Conservation (phyloP, 2,888 invertebrate species). For the Campoplex capitator region DNA sequence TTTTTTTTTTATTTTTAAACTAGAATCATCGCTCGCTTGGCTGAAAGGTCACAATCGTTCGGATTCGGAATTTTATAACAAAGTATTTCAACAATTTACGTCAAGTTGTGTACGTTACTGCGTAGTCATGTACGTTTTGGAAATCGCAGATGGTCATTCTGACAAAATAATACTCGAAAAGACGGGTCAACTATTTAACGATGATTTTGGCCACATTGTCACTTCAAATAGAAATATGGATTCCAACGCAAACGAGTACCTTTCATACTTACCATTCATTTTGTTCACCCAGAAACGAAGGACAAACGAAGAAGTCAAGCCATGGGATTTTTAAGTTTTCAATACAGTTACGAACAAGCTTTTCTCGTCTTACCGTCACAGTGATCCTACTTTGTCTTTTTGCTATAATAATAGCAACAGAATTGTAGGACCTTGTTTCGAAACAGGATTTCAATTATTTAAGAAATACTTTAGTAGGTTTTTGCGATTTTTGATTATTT, state of each 20-base stretch:
- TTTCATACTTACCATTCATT: slow-evolving; percentile 97
- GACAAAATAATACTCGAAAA: slow-evolving; percentile 95
- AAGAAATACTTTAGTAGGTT: slow-evolving; percentile 92
- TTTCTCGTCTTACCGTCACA: slow-evolving; percentile 94
- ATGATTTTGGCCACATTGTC: slow-evolving; percentile 97
- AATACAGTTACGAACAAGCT: slow-evolving; percentile 95
- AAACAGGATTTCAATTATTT: slow-evolving; percentile 97
- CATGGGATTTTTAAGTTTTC: slow-evolving; percentile 93
- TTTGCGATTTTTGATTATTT: neutral
- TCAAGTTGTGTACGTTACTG: slow-evolving; percentile 99
- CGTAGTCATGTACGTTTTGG: slow-evolving; percentile 98
- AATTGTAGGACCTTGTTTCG: slow-evolving; percentile 95
- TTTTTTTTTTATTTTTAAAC: slow-evolving; percentile 84
- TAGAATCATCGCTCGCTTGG: slow-evolving; percentile 95
- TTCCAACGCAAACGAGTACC: slow-evolving; percentile 97
- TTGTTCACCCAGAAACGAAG: slow-evolving; percentile 97
- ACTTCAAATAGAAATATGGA: slow-evolving; percentile 98
- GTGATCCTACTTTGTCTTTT: slow-evolving; percentile 96
- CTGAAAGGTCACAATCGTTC: slow-evolving; percentile 92
- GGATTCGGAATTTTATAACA: slow-evolving; percentile 90
- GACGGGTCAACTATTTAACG: slow-evolving; percentile 92
- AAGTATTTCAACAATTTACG: slow-evolving; percentile 98
- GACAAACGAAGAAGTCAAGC: slow-evolving; percentile 90
- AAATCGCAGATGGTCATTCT: slow-evolving; percentile 97
- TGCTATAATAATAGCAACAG: slow-evolving; percentile 99